phyloP scores from a whole-genome alignment of 2,888 invertebrate species.

The Pinctada fucata region DNA sequence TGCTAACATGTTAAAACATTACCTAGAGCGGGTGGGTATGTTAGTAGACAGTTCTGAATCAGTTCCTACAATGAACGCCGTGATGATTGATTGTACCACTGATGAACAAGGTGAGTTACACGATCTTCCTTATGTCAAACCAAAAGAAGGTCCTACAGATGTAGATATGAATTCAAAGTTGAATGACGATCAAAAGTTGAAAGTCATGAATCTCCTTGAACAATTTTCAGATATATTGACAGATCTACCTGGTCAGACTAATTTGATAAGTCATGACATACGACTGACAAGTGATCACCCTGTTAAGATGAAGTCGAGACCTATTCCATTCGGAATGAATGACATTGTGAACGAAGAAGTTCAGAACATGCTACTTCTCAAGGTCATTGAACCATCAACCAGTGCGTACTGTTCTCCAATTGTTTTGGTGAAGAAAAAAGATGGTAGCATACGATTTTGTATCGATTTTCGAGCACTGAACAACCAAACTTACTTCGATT shows the following conservation, averaged over 20 bases:
- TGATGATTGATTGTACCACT: not conserved
- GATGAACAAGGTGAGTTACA: not conserved
- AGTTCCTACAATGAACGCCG: not conserved
- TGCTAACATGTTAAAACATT: slow-evolving; percentile 37
- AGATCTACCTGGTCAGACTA: slow-evolving; percentile 24
- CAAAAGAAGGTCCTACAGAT: not conserved
- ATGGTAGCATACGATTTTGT: too few relatives aligned
- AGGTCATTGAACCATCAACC: too few relatives aligned
- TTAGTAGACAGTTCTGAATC: slow-evolving; percentile 1
- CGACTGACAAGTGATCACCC: slow-evolving; percentile 2
- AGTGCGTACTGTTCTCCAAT: too few relatives aligned
- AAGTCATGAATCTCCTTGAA: slow-evolving; percentile 21
- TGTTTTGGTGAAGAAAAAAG: too few relatives aligned
- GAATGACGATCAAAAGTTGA: not conserved
- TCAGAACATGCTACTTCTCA: too few relatives aligned
- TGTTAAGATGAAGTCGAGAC: slow-evolving; percentile 6
- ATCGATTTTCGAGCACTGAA: too few relatives aligned
- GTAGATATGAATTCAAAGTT: slow-evolving; percentile 21
- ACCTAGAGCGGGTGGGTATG: slow-evolving; percentile 8
- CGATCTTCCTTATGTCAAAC: not conserved
- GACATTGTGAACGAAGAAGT: too few relatives aligned
- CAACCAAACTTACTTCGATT: too few relatives aligned
- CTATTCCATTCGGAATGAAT: too few relatives aligned
- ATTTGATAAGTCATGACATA: slow-evolving; percentile 22
- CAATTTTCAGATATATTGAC: slow-evolving; percentile 25